A percentile compares a stretch with the other conserved stretches of the same genome.
phyloP scores from a whole-genome alignment of 1,140 invertebrate species.

The Papilio xuthus region DNA sequence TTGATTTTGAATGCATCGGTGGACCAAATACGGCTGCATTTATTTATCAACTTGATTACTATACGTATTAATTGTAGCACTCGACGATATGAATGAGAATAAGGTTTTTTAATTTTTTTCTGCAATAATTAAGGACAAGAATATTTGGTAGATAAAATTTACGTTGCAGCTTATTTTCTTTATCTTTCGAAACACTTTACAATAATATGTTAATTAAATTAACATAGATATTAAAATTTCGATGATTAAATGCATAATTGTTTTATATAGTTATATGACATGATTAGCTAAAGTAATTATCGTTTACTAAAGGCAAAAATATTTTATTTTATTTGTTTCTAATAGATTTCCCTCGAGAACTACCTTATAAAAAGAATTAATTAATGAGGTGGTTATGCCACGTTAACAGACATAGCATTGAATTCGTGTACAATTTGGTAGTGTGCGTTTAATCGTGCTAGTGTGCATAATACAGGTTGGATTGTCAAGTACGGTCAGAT shows the following conservation, averaged over 20 bases:
- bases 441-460: neutral
- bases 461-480: conserved; percentile 31
- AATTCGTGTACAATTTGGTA: conserved; percentile 27
- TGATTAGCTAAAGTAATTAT: neutral
- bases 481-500: conserved; percentile 21
- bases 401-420: conserved; percentile 25
- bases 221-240: neutral
- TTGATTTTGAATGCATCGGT: conserved; percentile 20
- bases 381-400: neutral
- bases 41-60: conserved; percentile 23
- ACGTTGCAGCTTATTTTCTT: neutral
- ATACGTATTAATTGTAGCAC: neutral
- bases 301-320: neutral
- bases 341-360: neutral
- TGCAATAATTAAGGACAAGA: conserved; percentile 1
- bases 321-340: neutral
- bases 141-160: neutral
- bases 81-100: conserved; percentile 3
- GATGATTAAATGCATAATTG: neutral
- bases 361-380: neutral
- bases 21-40: conserved; percentile 5
- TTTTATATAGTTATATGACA: neutral
- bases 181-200: neutral
- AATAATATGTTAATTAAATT: neutral
- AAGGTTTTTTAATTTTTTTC: conserved; percentile 6